Conservation (phyloP, 2,888 invertebrate genomes). For the Xestia ashworthii region DNA sequence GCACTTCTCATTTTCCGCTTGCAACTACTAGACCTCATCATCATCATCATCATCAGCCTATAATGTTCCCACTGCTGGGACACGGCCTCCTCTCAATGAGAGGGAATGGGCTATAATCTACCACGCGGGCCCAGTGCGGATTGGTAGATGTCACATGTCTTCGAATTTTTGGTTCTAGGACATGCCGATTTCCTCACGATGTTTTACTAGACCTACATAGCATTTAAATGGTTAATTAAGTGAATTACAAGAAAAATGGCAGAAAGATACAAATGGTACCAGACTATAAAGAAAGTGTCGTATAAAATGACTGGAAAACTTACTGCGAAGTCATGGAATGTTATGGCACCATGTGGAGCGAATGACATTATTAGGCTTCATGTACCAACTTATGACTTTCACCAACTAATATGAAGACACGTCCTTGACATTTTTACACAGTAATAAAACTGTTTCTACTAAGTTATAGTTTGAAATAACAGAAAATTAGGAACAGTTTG, state of each 20-base stretch:
- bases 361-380: slow-evolving; percentile 43
- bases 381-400: slow-evolving; percentile 27
- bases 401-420: slow-evolving; percentile 49
- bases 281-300: slow-evolving; percentile 28
- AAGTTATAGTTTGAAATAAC: neutral
- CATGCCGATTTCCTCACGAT: no score
- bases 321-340: slow-evolving; percentile 16
- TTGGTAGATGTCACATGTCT: no score
- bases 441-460: neutral
- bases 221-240: neutral
- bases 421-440: slow-evolving; percentile 18
- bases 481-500: neutral
- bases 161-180: no score
- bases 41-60: no score
- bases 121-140: no score
- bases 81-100: no score
- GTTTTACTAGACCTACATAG: neutral
- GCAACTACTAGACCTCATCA: no score
- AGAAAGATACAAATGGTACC: slow-evolving; percentile 6
- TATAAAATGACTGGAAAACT: slow-evolving; percentile 36
- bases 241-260: neutral
- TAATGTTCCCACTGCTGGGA: no score
- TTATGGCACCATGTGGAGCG: slow-evolving; percentile 38
- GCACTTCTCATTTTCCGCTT: no score
- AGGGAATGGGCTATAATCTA: no score